Base-by-base conservation (phyloP, 2,797 vertebrate genomes). In the Bufotes viridis region DNA sequence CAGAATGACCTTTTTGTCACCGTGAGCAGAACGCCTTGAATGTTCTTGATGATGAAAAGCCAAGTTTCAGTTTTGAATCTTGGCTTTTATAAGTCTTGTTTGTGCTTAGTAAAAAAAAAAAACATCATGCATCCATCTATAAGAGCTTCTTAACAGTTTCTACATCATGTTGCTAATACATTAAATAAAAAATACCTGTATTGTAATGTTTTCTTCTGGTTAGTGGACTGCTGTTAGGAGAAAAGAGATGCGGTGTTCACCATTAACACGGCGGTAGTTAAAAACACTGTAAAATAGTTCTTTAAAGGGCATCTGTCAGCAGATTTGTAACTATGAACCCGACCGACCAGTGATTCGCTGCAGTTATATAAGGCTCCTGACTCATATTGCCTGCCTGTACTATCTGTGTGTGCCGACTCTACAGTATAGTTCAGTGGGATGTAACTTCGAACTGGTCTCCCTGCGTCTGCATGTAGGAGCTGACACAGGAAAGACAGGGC, bases 141-240 rank as follows among this genome's bases (percentile, higher is more conserved):
- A 4, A 24, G 14, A 18, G 67, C 67, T 34, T 70, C 67, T 70
- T 17, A 34, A 26, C 26, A 34, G 34, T 70, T 15, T 70, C 29
- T 18, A 42, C 17, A 42, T 26, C 15, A 72, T 72, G 42, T 72
- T 42, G 15, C 69, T 42, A 55, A 7, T 82, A 67, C 15, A 60
- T 60, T 57, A 65, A 65, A 69, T 60, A 22, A 42, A 83, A 75
- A 94, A 94, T 94, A 95, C 95, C 95, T 95, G 93, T 95, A 94
- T 93, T 95, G 95, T 91, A 94, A 91, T 82, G 91, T 90, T 89
- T 89, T 91, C 72, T 89, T 91, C 87, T 93, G 93, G 69, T 92
- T 91, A 65, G 60, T 87, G 84, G 89, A 92, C 89, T 82, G 87
- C 34, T 86, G 82, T 82, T 18, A 3, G 88, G 69, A 70, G 74